These are phyloP conservation scores for Agriotes lineatus DNA, from an alignment of 2,888 invertebrate species.

Conservation along the genomic window DNA sequence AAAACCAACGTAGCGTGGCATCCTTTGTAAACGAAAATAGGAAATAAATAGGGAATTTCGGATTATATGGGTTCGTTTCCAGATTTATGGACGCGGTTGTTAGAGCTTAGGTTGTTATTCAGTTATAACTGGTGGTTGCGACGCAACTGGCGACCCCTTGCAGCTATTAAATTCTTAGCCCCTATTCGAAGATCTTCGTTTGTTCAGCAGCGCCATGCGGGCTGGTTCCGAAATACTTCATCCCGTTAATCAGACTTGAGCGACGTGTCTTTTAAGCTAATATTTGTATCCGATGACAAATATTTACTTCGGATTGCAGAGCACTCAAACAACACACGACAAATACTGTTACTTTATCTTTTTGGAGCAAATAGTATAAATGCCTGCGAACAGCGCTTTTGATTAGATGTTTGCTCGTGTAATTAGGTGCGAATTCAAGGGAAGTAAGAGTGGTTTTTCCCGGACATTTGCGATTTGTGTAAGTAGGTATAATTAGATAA, in stretches of 20 bases:
- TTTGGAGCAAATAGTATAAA: too few relatives aligned
- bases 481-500: neutral
- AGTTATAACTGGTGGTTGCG: neutral
- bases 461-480: neutral
- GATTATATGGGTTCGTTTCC: conserved; percentile 35
- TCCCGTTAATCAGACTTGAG: too few relatives aligned
- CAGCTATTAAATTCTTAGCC: neutral
- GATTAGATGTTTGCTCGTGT: too few relatives aligned
- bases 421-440: neutral
- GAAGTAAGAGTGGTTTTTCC: neutral
- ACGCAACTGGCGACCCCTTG: neutral
- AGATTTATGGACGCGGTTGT: conserved; percentile 26
- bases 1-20: conserved; percentile 41
- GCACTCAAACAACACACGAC: too few relatives aligned
- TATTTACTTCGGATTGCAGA: too few relatives aligned
- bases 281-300: too few relatives aligned
- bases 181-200: neutral
- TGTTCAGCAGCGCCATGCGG: neutral
- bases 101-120: conserved; percentile 8
- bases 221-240: too few relatives aligned
- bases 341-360: too few relatives aligned
- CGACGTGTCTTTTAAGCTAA: too few relatives aligned
- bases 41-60: conserved; percentile 31
- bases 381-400: too few relatives aligned
- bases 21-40: conserved; percentile 27